Percentiles rank a stretch among this genome's conserved stretches.
These are phyloP conservation scores for Wiebesia pumilae DNA, from an alignment of 1,140 invertebrate species.

Conservation along the genomic window DNA sequence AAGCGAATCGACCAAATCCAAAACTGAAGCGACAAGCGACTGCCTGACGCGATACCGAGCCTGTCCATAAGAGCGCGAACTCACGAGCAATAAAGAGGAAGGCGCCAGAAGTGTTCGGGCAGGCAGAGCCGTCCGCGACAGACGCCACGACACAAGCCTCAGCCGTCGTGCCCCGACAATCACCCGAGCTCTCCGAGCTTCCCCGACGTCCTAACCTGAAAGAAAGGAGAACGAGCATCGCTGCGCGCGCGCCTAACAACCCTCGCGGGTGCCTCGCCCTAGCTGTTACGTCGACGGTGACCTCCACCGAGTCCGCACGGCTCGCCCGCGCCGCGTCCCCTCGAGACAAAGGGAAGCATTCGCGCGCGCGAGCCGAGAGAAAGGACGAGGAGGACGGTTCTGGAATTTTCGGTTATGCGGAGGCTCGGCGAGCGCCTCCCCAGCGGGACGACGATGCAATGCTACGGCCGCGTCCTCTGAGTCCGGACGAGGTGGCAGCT, in stretches of 20 bases:
- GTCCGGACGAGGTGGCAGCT: constrained; percentile 44
- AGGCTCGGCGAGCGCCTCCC: constrained; percentile 10
- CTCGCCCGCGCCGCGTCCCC: neutral
- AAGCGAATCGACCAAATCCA: no score
- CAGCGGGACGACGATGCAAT: constrained; percentile 56
- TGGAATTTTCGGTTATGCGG: constrained; percentile 39
- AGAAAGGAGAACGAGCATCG: neutral
- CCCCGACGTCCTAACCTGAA: constrained; percentile 11
- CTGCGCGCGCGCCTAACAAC: neutral
- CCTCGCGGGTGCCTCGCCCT: neutral
- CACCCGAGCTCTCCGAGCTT: neutral
- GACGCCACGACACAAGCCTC: neutral
- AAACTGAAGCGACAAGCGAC: no score
- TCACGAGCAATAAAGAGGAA: neutral
- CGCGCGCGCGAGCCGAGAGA: neutral
- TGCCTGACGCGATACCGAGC: no score
- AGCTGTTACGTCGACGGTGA: neutral
- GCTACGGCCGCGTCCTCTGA: constrained; percentile 56
- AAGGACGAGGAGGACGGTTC: neutral
- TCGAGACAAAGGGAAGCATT: neutral
- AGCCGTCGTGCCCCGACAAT: no score
- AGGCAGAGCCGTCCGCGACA: neutral
- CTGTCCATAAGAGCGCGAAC: neutral
- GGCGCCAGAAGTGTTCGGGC: neutral
- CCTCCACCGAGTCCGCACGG: neutral